These are phyloP conservation scores for Drosophila meridionalis DNA, from an alignment of 2,888 invertebrate genomes.

Conservation along the genomic window DNA sequence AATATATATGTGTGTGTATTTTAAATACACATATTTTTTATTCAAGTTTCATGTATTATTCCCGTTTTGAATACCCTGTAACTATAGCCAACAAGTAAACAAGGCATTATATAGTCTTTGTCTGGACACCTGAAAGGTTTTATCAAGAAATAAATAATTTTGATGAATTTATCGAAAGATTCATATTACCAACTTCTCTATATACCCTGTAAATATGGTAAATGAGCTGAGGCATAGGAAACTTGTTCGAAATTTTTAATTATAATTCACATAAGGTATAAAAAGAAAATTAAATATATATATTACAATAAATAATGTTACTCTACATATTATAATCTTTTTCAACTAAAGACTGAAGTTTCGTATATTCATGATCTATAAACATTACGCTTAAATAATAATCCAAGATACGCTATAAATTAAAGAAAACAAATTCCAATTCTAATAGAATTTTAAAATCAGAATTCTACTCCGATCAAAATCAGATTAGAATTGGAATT, in stretches of 20 bases:
- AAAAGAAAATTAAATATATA: not conserved
- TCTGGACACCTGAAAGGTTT: not conserved
- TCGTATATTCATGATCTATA: no score
- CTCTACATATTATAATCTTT: no score
- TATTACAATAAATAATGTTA: no score
- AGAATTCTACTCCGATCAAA: not conserved
- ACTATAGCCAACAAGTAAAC: no score
- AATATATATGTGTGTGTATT: not conserved
- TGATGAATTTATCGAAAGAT: no score
- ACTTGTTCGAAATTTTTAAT: no score
- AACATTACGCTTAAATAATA: no score
- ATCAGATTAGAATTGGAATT: not conserved
- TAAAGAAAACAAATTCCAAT: not conserved
- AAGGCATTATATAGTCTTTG: not conserved
- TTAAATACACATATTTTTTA: not conserved
- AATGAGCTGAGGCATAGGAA: no score
- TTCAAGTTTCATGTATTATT: slow-evolving; percentile 10
- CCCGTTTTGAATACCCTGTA: slow-evolving; percentile 31
- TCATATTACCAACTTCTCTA: not conserved
- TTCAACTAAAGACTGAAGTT: no score
- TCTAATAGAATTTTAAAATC: not conserved
- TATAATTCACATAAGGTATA: not conserved
- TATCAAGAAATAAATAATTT: not conserved
- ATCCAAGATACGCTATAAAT: not conserved
- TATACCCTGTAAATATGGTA: not conserved